phyloP scores from a whole-genome alignment of 2,797 vertebrate species.

The Muraenolepis orangiensis region DNA sequence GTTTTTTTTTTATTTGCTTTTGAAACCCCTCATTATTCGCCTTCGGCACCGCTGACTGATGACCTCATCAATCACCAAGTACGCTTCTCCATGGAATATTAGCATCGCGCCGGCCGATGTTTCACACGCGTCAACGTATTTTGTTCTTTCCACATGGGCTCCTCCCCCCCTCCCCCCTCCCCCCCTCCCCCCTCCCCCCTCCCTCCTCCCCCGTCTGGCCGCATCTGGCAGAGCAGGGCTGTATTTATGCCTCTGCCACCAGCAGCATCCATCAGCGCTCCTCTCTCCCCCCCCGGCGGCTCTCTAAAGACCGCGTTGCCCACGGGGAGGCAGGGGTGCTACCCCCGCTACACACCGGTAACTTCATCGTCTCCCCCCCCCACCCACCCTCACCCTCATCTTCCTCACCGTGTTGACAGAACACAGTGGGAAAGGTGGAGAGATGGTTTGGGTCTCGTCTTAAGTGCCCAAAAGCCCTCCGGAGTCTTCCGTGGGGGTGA shows the following conservation, averaged over 20 bases:
- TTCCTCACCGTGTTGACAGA: not conserved
- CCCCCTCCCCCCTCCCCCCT: not conserved
- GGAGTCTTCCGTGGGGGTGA: too few relatives aligned
- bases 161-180: too few relatives aligned
- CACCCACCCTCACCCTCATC: too few relatives aligned
- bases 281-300: not conserved
- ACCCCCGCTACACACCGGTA: not conserved
- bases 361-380: not conserved
- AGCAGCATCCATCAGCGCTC: not conserved
- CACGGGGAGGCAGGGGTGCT: not conserved
- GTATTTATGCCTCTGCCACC: not conserved
- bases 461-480: not conserved
- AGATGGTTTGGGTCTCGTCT: not conserved
- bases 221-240: not conserved
- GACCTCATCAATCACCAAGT: not conserved
- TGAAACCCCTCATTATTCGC: not conserved
- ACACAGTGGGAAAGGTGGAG: not conserved
- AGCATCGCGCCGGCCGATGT: too few relatives aligned
- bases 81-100: not conserved
- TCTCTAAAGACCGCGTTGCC: too few relatives aligned
- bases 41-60: not conserved
- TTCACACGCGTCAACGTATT: not conserved
- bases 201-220: not conserved
- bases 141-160: too few relatives aligned
- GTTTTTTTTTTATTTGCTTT: not conserved